Evolutionary conservation across 1,140 invertebrate species (phyloP).

Genomic region (Drosophila pseudoananassae): DNA sequence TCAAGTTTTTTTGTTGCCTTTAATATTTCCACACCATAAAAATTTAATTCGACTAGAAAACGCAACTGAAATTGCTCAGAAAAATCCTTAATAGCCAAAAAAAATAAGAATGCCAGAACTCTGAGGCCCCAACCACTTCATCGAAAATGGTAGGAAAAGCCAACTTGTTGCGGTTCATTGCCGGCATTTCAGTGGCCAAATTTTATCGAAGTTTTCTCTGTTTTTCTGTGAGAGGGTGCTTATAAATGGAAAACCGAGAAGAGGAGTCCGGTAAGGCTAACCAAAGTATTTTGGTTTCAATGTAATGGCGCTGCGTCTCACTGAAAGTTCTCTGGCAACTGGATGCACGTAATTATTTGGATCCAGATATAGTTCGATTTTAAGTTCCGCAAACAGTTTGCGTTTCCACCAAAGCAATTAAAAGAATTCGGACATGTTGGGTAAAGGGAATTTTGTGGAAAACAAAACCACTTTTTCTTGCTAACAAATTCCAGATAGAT

Average conservation of each 20-base stretch:
- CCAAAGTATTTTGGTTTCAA: conserved; percentile 18
- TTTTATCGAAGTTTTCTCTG: conserved; percentile 21
- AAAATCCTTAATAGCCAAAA: neutral
- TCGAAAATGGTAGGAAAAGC: conserved; percentile 2
- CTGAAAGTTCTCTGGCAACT: neutral
- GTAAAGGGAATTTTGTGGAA: neutral
- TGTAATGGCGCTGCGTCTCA: neutral
- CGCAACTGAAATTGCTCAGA: conserved; percentile 15
- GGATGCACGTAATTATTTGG: neutral
- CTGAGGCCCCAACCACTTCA: neutral
- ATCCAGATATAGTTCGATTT: conserved; percentile 14
- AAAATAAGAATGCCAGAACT: neutral
- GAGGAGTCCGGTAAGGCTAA: conserved; percentile 3
- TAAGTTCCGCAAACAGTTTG: conserved; percentile 5
- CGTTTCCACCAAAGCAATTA: neutral
- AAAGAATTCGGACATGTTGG: neutral
- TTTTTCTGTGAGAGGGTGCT: neutral
- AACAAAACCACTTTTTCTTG: neutral
- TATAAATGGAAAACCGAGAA: neutral
- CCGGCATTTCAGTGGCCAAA: conserved; percentile 30
- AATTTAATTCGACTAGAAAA: conserved; percentile 27
- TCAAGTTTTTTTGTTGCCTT: conserved; percentile 4
- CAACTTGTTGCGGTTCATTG: conserved; percentile 45
- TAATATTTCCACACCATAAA: conserved; percentile 23
- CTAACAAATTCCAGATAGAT: no score